These are phyloP conservation scores for Temnothorax unifasciatus DNA, from an alignment of 2,888 invertebrate species.

Conservation along the genomic window DNA sequence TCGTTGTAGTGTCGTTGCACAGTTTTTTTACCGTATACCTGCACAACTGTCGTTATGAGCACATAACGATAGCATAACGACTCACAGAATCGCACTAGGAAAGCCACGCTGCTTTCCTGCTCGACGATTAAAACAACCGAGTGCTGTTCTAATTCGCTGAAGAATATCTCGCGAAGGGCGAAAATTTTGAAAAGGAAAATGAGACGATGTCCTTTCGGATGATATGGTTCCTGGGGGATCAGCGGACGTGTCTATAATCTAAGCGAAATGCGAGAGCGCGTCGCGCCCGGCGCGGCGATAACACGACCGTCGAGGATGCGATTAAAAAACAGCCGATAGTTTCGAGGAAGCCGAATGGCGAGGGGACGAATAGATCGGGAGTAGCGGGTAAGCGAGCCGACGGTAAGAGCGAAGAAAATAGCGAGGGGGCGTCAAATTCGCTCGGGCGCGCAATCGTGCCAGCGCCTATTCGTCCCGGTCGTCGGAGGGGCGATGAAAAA, in stretches of 20 bases:
- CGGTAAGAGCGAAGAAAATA: neutral
- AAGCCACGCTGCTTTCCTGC: neutral
- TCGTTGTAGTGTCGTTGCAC: too few relatives aligned
- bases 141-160: neutral
- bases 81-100: too few relatives aligned
- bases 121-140: slow-evolving; percentile 5
- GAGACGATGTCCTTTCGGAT: slow-evolving; percentile 11
- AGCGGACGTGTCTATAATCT: neutral
- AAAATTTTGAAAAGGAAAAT: slow-evolving; percentile 32
- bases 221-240: slow-evolving; percentile 23
- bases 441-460: slow-evolving; percentile 47
- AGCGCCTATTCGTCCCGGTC: slow-evolving; percentile 63
- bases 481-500: slow-evolving; percentile 71
- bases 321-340: slow-evolving; percentile 36
- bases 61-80: too few relatives aligned
- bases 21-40: too few relatives aligned
- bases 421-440: slow-evolving; percentile 34
- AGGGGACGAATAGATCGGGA: neutral
- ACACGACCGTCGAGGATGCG: neutral
- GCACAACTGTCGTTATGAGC: too few relatives aligned
- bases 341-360: neutral
- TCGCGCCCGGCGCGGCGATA: neutral
- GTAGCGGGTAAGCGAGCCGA: neutral
- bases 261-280: neutral
- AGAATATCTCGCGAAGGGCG: neutral